phyloP scores from a whole-genome alignment of 2,888 invertebrate species.

The Mythimna vitellina region DNA sequence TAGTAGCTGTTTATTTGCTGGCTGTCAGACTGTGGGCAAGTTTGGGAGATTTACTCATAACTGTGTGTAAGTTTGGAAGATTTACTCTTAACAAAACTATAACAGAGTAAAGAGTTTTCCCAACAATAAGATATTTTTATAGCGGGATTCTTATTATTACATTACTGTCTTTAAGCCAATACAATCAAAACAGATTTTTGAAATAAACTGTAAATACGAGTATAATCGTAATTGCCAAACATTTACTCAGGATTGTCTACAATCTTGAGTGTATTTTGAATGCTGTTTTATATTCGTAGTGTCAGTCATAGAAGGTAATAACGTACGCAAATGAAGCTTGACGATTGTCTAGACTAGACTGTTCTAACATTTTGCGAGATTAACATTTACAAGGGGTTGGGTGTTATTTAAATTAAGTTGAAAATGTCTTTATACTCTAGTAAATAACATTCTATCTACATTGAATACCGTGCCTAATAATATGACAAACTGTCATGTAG shows the following conservation, averaged over 20 bases:
- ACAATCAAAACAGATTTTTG: background rate
- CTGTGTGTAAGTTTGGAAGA: conserved; percentile 26
- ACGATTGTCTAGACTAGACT: conserved; percentile 38
- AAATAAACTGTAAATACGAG: conserved; percentile 1
- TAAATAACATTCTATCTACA: background rate
- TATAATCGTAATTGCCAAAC: background rate
- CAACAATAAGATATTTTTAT: conserved; percentile 16
- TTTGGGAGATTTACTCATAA: conserved; percentile 28
- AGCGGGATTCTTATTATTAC: background rate
- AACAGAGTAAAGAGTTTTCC: conserved; percentile 19
- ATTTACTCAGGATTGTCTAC: background rate
- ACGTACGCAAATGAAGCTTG: conserved; percentile 30
- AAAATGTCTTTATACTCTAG: background rate
- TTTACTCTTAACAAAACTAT: conserved; percentile 11
- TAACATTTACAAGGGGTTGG: conserved; percentile 19
- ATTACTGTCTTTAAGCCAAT: background rate
- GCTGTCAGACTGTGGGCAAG: conserved; percentile 40
- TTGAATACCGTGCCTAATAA: background rate
- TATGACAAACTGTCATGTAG: background rate
- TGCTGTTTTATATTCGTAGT: background rate
- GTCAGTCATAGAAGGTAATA: conserved; percentile 21
- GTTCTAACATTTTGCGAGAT: conserved; percentile 6
- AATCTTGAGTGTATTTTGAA: conserved; percentile 5
- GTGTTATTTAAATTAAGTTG: background rate
- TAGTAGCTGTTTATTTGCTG: conserved; percentile 48